Conservation (phyloP, 2,797 vertebrate species). For the Ataeniobius toweri region DNA sequence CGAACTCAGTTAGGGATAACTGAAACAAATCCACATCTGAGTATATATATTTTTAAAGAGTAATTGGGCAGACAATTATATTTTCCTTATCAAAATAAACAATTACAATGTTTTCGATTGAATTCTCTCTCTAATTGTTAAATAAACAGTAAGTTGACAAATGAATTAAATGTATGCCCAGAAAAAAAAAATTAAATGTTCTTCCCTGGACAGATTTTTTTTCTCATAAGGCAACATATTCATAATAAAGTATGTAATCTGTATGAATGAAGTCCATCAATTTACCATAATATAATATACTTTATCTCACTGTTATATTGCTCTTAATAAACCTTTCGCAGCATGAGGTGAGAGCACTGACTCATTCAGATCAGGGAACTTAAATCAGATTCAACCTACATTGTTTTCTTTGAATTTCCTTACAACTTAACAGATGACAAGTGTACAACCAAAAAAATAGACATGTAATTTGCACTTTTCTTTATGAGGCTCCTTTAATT, state of each 20-base stretch:
- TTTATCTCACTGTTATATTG: conserved; percentile 22
- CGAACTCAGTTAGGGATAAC: conserved; percentile 27
- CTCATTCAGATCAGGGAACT: conserved; percentile 25
- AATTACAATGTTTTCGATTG: conserved; percentile 1
- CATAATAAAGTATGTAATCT: conserved; percentile 26
- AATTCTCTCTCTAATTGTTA: conserved; percentile 10
- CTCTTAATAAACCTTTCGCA: conserved; percentile 31
- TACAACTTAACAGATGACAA: conserved; percentile 46
- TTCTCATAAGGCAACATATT: conserved; percentile 54
- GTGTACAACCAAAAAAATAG: conserved; percentile 27
- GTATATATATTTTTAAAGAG: conserved; percentile 13
- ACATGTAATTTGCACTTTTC: conserved; percentile 27
- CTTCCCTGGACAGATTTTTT: conserved; percentile 18
- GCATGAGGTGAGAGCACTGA: no score
- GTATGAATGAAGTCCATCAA: conserved; percentile 23
- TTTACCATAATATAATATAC: conserved; percentile 36
- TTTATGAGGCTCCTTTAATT: conserved; percentile 94
- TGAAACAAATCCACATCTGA: conserved; percentile 36
- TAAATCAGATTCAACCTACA: conserved; percentile 22
- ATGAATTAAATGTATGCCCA: neutral
- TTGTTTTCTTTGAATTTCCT: conserved; percentile 31
- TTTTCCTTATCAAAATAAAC: conserved; percentile 22
- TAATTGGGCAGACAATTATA: neutral
- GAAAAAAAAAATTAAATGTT: neutral
- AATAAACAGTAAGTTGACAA: conserved; percentile 8